phyloP scores from a whole-genome alignment of 2,888 invertebrate genomes.

The Apotomis capreana region DNA sequence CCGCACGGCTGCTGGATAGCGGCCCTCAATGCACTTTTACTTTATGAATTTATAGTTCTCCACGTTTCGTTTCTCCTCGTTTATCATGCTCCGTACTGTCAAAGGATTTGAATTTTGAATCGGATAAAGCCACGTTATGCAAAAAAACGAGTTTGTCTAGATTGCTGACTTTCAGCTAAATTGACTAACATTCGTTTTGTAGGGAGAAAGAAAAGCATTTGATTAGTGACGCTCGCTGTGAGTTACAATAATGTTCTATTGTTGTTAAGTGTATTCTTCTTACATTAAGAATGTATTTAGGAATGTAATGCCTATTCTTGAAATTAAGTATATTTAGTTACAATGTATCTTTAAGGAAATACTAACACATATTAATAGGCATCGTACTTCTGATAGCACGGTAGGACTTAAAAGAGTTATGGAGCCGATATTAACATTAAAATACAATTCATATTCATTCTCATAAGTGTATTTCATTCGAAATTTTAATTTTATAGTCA shows the following conservation, averaged over 20 bases:
- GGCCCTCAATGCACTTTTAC: constrained; percentile 68
- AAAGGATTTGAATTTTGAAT: constrained; percentile 47
- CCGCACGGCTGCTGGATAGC: constrained; percentile 49
- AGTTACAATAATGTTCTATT: constrained; percentile 38
- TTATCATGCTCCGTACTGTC: constrained; percentile 59
- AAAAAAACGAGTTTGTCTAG: constrained; percentile 32
- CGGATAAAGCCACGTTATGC: constrained; percentile 26
- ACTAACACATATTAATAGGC: too few relatives aligned
- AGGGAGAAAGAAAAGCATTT: constrained; percentile 22
- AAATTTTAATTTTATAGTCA: too few relatives aligned
- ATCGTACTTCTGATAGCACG: too few relatives aligned
- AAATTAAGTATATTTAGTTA: too few relatives aligned
- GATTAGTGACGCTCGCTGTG: constrained; percentile 24
- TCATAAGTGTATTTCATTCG: too few relatives aligned
- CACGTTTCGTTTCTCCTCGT: constrained; percentile 63
- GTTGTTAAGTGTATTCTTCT: constrained; percentile 28
- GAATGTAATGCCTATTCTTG: neutral
- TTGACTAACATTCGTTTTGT: constrained; percentile 18
- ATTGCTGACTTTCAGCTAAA: constrained; percentile 20
- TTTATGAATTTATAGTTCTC: constrained; percentile 65
- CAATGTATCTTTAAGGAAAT: too few relatives aligned
- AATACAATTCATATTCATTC: too few relatives aligned
- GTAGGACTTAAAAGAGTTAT: too few relatives aligned
- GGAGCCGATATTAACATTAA: too few relatives aligned
- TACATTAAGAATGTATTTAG: constrained; percentile 7